Percentiles rank a stretch among this genome's conserved stretches.
phyloP scores from a whole-genome alignment of 2,797 vertebrate genomes.

The Anas georgica region DNA sequence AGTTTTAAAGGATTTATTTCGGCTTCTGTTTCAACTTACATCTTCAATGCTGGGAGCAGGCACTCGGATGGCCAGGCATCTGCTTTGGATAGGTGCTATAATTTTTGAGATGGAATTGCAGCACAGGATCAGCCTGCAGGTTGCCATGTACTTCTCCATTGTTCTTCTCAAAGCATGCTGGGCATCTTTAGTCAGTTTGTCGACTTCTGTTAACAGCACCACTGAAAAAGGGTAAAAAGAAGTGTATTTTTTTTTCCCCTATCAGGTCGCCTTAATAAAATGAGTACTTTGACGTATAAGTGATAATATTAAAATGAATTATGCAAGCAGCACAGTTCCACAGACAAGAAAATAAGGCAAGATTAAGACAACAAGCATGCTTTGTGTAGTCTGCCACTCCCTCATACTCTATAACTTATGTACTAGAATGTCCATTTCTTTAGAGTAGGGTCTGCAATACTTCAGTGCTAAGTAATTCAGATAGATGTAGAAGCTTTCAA shows the following conservation, averaged over 20 bases:
- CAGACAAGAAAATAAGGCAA: background rate
- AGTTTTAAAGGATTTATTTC: background rate
- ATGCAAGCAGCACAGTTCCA: background rate
- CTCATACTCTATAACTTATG: background rate
- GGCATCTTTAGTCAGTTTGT: slow-evolving; percentile 95
- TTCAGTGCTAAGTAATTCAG: background rate
- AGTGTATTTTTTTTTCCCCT: background rate
- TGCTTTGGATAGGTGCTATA: slow-evolving; percentile 92
- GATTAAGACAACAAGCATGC: fast-evolving
- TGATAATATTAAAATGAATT: background rate
- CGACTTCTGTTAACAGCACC: slow-evolving; percentile 94
- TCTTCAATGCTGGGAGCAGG: slow-evolving; percentile 92
- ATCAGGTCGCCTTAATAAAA: background rate
- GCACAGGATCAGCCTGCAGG: slow-evolving; percentile 93
- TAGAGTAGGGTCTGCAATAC: background rate
- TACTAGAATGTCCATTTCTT: background rate
- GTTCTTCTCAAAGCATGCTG: slow-evolving; percentile 96
- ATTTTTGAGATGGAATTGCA: slow-evolving; percentile 96
- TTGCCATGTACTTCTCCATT: slow-evolving; percentile 98
- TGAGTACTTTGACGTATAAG: background rate
- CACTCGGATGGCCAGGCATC: slow-evolving; percentile 92
- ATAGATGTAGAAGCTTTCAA: background rate
- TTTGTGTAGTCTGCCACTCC: background rate
- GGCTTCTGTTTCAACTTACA: slow-evolving; percentile 73
- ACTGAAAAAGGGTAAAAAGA: slow-evolving; percentile 77